These are phyloP conservation scores for Tanypteryx hageni DNA, from an alignment of 2,888 invertebrate genomes.

Conservation along the genomic window DNA sequence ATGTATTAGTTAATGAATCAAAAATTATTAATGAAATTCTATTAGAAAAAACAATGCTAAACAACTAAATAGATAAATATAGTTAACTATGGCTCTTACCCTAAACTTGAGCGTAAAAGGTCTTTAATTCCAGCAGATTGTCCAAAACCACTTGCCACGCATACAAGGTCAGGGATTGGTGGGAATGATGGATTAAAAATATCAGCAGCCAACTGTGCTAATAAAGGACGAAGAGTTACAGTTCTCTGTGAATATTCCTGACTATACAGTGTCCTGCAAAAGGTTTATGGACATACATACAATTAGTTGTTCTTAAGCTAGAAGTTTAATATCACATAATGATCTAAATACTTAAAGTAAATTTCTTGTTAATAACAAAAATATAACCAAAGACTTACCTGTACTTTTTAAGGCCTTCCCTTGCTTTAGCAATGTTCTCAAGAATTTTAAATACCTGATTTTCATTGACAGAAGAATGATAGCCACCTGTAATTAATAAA, in stretches of 20 bases:
- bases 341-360: not conserved
- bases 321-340: too few relatives aligned
- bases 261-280: constrained; percentile 76
- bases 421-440: constrained; percentile 73
- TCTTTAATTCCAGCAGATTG: constrained; percentile 72
- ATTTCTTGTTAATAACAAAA: not conserved
- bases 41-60: too few relatives aligned
- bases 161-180: constrained; percentile 80
- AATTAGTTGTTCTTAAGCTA: not conserved
- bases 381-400: constrained; percentile 71
- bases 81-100: constrained; percentile 75
- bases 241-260: constrained; percentile 76
- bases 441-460: constrained; percentile 73
- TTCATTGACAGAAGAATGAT: constrained; percentile 73
- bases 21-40: too few relatives aligned
- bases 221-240: constrained; percentile 71
- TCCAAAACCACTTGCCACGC: constrained; percentile 76
- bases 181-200: constrained; percentile 79
- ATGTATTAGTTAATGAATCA: too few relatives aligned
- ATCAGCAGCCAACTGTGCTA: constrained; percentile 80
- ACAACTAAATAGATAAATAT: too few relatives aligned
- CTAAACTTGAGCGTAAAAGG: constrained; percentile 81
- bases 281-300: constrained; percentile 72
- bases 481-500: constrained; percentile 70
- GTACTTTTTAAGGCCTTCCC: constrained; percentile 74